Percentiles rank a stretch among this genome's conserved stretches.
Conservation (phyloP, 2,888 invertebrate genomes). For the Allolobophora icterica region DNA sequence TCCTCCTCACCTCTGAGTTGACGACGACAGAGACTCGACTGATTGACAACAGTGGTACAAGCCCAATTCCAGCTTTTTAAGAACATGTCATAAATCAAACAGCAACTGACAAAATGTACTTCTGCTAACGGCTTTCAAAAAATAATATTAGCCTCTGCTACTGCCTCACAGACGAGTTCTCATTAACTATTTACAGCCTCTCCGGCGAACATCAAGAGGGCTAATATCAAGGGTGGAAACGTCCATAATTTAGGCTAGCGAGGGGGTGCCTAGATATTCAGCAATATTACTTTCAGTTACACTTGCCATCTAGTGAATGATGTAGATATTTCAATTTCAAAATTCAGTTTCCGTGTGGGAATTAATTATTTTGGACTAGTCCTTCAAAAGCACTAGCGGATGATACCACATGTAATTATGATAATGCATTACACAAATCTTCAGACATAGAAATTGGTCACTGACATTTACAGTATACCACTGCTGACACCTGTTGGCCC, state of each 20-base stretch:
- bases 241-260: not conserved
- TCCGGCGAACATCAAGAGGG: no score
- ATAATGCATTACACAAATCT: no score
- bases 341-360: not conserved
- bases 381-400: no score
- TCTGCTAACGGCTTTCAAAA: not conserved
- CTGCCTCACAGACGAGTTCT: not conserved
- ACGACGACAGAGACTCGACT: not conserved
- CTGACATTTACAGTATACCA: no score
- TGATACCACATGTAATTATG: no score
- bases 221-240: not conserved
- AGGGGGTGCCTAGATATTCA: not conserved
- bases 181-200: not conserved
- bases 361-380: no score
- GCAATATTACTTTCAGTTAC: not conserved
- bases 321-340: not conserved
- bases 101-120: not conserved
- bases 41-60: not conserved
- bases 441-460: no score
- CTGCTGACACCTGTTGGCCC: no score
- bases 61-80: not conserved
- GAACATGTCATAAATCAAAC: not conserved
- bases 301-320: not conserved
- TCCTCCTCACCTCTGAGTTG: not conserved
- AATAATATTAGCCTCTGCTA: not conserved